Evolutionary conservation across 2,888 invertebrate species (phyloP).

Genomic region (Cryptocephalus primarius): DNA sequence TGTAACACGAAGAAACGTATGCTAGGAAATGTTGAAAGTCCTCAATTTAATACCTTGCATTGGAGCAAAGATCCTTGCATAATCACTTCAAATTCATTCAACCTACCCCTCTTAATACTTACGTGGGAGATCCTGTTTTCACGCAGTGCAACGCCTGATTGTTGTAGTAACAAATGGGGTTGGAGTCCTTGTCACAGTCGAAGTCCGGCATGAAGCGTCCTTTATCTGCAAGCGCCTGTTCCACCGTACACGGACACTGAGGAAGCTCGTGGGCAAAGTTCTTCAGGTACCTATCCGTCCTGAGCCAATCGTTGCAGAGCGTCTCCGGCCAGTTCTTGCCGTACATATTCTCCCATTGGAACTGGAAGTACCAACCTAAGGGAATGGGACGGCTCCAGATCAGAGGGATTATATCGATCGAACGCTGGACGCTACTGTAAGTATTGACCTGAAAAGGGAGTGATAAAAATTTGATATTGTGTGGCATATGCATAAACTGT

Average conservation of each 20-base stretch:
- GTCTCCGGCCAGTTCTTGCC: slow-evolving; percentile 74
- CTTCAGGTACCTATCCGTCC: slow-evolving; percentile 68
- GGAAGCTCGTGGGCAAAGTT: slow-evolving; percentile 77
- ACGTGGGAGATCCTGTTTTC: slow-evolving; percentile 83
- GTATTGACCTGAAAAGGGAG: slow-evolving; percentile 11
- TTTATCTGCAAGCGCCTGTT: slow-evolving; percentile 84
- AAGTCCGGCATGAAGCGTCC: slow-evolving; percentile 86
- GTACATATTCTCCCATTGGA: slow-evolving; percentile 75
- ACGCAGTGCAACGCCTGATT: slow-evolving; percentile 89
- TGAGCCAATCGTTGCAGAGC: slow-evolving; percentile 85
- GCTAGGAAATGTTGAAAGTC: no score
- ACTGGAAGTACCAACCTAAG: slow-evolving; percentile 82
- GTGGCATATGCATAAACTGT: neutral
- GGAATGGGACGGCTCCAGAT: slow-evolving; percentile 91
- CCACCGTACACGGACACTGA: slow-evolving; percentile 83
- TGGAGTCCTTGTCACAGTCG: slow-evolving; percentile 84
- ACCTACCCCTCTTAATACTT: slow-evolving; percentile 38
- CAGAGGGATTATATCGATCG: slow-evolving; percentile 34
- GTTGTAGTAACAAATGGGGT: slow-evolving; percentile 79
- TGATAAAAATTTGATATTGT: no score
- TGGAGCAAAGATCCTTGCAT: no score
- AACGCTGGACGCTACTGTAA: slow-evolving; percentile 7
- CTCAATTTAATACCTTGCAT: no score
- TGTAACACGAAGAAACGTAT: slow-evolving; percentile 34
- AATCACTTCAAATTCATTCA: no score